Percentiles rank a stretch among this genome's conserved stretches.
These are phyloP conservation scores for Boloria selene DNA, from an alignment of 2,888 invertebrate genomes.

Conservation along the genomic window DNA sequence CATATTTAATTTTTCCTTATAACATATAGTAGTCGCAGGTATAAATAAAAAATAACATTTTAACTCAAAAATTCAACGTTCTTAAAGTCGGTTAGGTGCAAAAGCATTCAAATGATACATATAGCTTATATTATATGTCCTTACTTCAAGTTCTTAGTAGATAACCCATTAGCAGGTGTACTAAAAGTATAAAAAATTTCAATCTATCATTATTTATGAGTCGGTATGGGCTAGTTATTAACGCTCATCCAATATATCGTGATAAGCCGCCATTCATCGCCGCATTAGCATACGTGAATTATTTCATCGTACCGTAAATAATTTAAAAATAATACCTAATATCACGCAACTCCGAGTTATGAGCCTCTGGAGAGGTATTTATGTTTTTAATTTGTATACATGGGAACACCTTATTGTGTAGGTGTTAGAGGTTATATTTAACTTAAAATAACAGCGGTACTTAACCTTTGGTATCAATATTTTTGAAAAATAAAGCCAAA, in stretches of 20 bases:
- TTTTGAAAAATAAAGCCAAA: not conserved
- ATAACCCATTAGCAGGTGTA: not conserved
- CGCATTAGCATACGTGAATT: slow-evolving; percentile 76
- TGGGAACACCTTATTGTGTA: not conserved
- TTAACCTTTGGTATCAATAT: not conserved
- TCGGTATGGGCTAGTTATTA: slow-evolving; percentile 41
- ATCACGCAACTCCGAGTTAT: slow-evolving; percentile 74
- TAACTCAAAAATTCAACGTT: too few species aligned
- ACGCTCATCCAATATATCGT: slow-evolving; percentile 54
- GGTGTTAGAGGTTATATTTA: slow-evolving; percentile 13
- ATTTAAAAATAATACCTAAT: slow-evolving; percentile 76
- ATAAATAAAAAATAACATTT: too few species aligned
- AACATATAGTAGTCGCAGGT: too few species aligned
- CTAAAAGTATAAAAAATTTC: slow-evolving; percentile 13
- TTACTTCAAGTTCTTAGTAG: too few species aligned
- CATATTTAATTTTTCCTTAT: too few species aligned
- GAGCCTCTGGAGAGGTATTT: slow-evolving; percentile 68
- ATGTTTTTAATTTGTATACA: slow-evolving; percentile 27
- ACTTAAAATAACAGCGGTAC: not conserved
- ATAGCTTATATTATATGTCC: too few species aligned
- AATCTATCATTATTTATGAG: slow-evolving; percentile 24
- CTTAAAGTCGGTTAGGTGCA: too few species aligned
- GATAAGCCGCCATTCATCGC: slow-evolving; percentile 64
- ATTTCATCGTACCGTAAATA: slow-evolving; percentile 78
- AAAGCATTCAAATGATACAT: too few species aligned